Conservation (phyloP, 92 coral and sea anemone species). For the Chrysogorgia sp. region DNA sequence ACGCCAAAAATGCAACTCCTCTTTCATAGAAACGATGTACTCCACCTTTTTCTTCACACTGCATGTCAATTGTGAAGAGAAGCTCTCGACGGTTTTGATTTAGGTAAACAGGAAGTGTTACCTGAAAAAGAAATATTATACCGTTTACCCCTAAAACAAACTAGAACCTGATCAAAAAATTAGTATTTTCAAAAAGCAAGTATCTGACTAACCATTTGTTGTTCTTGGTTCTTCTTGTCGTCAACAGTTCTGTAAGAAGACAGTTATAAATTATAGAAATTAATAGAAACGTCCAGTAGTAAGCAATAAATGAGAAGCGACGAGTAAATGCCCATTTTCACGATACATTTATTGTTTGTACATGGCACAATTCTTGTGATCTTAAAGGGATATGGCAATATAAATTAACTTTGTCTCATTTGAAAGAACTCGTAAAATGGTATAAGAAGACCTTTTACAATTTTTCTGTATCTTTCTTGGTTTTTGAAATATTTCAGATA, state of each 20-base stretch:
- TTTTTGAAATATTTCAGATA: too few species aligned
- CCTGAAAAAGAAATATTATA: conserved; percentile 37
- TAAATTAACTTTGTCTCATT: too few species aligned
- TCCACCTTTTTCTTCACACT: conserved; percentile 22
- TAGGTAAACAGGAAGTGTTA: conserved; percentile 48
- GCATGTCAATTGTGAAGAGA: conserved; percentile 51
- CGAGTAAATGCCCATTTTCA: too few species aligned
- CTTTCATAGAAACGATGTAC: conserved; percentile 48
- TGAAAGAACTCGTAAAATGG: too few species aligned
- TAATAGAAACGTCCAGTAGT: background rate
- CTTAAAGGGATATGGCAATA: too few species aligned
- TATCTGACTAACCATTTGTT: conserved; percentile 17
- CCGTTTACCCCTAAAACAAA: background rate
- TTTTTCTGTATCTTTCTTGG: too few species aligned
- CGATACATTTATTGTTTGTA: too few species aligned
- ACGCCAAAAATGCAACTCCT: conserved; percentile 47
- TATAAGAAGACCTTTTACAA: too few species aligned
- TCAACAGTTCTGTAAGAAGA: conserved; percentile 13
- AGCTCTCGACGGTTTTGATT: conserved; percentile 48
- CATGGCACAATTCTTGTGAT: too few species aligned
- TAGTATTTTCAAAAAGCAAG: conserved; percentile 8
- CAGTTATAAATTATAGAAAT: background rate
- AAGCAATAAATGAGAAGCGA: too few species aligned
- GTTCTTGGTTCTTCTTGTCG: conserved; percentile 14
- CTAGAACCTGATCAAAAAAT: background rate